A percentile compares a stretch with the other conserved stretches of the same genome.
phyloP scores from a whole-genome alignment of 1,140 invertebrate species.

The Sarcophaga bullata region DNA sequence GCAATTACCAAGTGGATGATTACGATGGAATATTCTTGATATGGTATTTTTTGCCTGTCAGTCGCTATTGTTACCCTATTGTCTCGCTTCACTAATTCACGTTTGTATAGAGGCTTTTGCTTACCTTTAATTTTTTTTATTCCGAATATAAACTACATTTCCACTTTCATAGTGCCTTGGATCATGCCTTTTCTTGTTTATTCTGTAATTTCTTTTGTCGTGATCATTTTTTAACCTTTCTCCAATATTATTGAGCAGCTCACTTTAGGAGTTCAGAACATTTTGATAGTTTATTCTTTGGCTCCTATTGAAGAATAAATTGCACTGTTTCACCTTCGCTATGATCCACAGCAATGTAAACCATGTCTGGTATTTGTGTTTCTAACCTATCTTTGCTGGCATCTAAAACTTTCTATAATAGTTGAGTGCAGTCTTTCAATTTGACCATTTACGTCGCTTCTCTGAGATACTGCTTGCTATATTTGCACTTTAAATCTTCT shows the following conservation, averaged over 20 bases:
- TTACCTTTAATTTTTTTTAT: background rate
- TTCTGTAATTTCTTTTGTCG: background rate
- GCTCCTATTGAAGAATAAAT: background rate
- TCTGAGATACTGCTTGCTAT: background rate
- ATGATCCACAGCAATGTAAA: background rate
- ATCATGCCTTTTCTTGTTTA: background rate
- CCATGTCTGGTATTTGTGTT: conserved; percentile 7
- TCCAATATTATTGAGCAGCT: no score
- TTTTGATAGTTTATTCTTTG: no score
- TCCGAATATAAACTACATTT: background rate
- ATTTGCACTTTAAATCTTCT: background rate
- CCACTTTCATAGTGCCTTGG: background rate
- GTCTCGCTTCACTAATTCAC: background rate
- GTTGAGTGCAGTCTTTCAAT: conserved; percentile 1
- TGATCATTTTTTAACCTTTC: no score
- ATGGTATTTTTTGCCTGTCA: background rate
- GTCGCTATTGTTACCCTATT: background rate
- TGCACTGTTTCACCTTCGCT: background rate
- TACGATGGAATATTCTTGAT: no score
- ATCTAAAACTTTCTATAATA: background rate
- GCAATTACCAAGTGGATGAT: no score
- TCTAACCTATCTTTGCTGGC: conserved; percentile 23
- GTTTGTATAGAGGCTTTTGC: background rate
- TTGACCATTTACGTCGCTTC: background rate
- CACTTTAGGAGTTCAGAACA: no score